These are phyloP conservation scores for Torymus aiolomorphi DNA, from an alignment of 2,888 invertebrate species.

Conservation along the genomic window DNA sequence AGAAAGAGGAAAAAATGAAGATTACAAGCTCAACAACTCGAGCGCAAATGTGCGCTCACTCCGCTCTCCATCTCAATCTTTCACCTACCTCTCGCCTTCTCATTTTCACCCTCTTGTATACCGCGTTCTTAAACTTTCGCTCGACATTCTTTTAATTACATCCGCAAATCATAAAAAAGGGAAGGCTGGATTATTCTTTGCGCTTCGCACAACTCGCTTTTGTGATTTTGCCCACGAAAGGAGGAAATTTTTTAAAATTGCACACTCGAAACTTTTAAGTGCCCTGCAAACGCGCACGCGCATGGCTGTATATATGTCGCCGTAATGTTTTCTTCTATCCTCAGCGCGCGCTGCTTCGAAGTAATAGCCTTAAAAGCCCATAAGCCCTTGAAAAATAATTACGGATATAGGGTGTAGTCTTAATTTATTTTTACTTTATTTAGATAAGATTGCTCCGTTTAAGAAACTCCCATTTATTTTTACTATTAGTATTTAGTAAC, in stretches of 20 bases:
- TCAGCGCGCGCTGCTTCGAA: neutral
- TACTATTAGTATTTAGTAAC: no score
- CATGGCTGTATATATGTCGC: neutral
- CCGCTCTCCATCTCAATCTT: slow-evolving; percentile 33
- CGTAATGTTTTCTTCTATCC: neutral
- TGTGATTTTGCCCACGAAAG: neutral
- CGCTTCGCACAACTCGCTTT: neutral
- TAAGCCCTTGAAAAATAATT: slow-evolving; percentile 26
- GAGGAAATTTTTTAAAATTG: neutral
- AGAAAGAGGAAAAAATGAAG: slow-evolving; percentile 37
- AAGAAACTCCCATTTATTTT: no score
- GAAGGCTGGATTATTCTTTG: neutral
- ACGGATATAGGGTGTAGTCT: neutral
- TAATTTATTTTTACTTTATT: no score
- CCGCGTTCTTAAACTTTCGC: slow-evolving; percentile 10
- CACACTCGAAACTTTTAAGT: slow-evolving; percentile 10
- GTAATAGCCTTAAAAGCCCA: slow-evolving; percentile 16
- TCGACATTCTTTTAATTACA: neutral
- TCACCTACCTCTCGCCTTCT: slow-evolving; percentile 11
- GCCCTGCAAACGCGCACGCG: neutral
- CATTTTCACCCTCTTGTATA: slow-evolving; percentile 22
- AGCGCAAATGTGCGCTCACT: slow-evolving; percentile 18
- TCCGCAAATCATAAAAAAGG: neutral
- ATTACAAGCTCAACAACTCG: slow-evolving; percentile 40
- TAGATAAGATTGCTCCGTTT: no score